phyloP scores from a whole-genome alignment of 2,113 vertebrate species.

The Zootoca vivipara region DNA sequence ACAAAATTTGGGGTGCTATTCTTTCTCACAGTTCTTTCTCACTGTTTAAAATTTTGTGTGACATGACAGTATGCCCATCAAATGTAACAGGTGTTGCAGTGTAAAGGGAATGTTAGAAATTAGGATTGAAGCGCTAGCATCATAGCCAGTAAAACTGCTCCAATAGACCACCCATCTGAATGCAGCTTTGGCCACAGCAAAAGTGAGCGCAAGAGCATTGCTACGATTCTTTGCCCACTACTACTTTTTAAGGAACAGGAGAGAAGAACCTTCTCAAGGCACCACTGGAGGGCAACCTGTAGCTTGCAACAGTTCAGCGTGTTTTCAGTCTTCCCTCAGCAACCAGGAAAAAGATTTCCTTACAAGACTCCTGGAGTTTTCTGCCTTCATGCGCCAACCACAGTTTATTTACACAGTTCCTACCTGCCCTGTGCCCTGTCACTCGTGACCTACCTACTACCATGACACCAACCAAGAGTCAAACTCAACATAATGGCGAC shows the following conservation, averaged over 20 bases:
- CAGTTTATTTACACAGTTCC: not conserved
- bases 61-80: too few relatives aligned
- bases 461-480: not conserved
- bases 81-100: too few relatives aligned
- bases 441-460: not conserved
- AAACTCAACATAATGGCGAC: not conserved
- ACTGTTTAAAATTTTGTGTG: too few relatives aligned
- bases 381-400: not conserved
- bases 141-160: too few relatives aligned
- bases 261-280: not conserved
- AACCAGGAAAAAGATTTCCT: not conserved
- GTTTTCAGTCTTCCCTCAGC: not conserved
- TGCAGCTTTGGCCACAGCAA: not conserved
- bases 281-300: slow-evolving; percentile 16
- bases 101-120: too few relatives aligned
- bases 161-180: too few relatives aligned
- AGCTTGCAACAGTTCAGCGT: not conserved
- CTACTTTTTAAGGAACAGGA: not conserved
- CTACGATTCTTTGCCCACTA: not conserved
- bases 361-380: not conserved
- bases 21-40: too few relatives aligned
- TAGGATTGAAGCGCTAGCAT: too few relatives aligned
- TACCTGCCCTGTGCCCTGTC: not conserved
- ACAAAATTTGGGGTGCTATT: too few relatives aligned
- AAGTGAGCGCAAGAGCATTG: not conserved